These are phyloP conservation scores for Callocephalon fimbriatum DNA, from an alignment of 2,113 vertebrate species.

Conservation along the genomic window DNA sequence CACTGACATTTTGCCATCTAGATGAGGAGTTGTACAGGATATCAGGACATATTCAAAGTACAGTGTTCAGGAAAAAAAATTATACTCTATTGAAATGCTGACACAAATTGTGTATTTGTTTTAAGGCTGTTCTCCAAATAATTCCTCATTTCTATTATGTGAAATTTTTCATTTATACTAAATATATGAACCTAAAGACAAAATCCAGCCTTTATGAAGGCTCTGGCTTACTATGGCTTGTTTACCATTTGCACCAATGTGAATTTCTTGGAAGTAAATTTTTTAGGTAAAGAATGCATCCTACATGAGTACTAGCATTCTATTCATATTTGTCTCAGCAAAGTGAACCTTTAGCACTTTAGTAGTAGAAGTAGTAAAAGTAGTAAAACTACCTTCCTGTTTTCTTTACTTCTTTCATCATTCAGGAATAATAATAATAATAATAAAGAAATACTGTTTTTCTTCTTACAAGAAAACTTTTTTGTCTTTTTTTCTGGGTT, in stretches of 20 bases:
- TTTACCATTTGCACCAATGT: background rate
- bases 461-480: background rate
- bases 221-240: background rate
- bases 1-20: background rate
- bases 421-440: background rate
- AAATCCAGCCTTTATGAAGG: background rate
- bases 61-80: background rate
- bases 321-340: background rate
- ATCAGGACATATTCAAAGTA: background rate
- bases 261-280: background rate
- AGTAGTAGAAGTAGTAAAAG: background rate
- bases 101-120: background rate
- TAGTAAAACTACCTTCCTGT: background rate
- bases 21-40: background rate
- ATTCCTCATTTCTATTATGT: background rate
- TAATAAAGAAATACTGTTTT: background rate
- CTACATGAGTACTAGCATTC: background rate
- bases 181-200: background rate
- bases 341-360: background rate
- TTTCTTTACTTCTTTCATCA: background rate
- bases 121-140: background rate
- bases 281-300: background rate
- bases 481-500: background rate
- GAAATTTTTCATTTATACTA: background rate
- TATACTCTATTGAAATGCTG: background rate